Percentiles rank a stretch among this genome's conserved stretches.
Conservation (phyloP, 2,888 invertebrate genomes). For the Lithophane semibrunnea region DNA sequence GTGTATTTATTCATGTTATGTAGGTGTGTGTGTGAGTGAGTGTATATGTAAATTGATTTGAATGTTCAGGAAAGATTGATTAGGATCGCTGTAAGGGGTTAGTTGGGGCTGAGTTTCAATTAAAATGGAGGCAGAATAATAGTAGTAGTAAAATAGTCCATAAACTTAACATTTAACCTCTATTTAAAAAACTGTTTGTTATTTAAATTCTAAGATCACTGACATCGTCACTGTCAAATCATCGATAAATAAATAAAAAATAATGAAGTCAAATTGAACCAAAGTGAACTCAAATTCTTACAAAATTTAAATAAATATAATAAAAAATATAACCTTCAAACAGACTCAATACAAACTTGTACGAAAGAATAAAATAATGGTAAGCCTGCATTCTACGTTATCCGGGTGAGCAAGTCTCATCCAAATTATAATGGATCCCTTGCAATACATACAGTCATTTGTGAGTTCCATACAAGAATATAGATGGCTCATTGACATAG, state of each 20-base stretch:
- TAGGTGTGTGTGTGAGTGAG: no score
- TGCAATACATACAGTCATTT: slow-evolving; percentile 75
- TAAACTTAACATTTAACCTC: slow-evolving; percentile 50
- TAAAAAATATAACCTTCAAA: slow-evolving; percentile 28
- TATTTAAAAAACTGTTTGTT: background rate
- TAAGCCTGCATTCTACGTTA: slow-evolving; percentile 21
- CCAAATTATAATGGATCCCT: slow-evolving; percentile 76
- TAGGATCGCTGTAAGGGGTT: no score
- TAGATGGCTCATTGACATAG: slow-evolving; percentile 83
- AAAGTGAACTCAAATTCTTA: slow-evolving; percentile 31
- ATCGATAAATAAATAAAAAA: slow-evolving; percentile 38
- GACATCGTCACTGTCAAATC: slow-evolving; percentile 47
- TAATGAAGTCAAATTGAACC: slow-evolving; percentile 53
- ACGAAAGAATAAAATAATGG: slow-evolving; percentile 46
- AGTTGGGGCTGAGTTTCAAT: background rate
- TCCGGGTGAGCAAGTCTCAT: slow-evolving; percentile 52
- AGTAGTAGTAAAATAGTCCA: slow-evolving; percentile 6
- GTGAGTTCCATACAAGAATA: slow-evolving; percentile 80
- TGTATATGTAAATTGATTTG: no score
- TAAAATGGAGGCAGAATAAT: background rate
- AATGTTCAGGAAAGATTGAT: no score
- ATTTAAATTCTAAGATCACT: slow-evolving; percentile 32
- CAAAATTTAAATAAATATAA: slow-evolving; percentile 36
- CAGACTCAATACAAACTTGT: slow-evolving; percentile 18
- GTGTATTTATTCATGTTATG: no score